A percentile compares a stretch with the other conserved stretches of the same genome.
phyloP scores from a whole-genome alignment of 2,113 vertebrate species.

The Scomber scombrus region DNA sequence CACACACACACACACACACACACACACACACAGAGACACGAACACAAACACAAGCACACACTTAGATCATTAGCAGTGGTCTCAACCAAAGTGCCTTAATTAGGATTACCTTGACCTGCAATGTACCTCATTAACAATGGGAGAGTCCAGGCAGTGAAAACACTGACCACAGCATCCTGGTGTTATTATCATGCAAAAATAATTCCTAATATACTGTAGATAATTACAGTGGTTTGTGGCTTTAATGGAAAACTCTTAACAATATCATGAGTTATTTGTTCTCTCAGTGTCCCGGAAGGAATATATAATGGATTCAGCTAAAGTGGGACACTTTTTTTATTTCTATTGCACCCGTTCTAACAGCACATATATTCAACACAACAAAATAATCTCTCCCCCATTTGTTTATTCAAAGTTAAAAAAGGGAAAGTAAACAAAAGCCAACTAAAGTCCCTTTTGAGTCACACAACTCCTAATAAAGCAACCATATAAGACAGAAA shows the following conservation, averaged over 20 bases:
- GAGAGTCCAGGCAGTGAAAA: slow-evolving; percentile 25
- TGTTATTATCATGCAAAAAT: slow-evolving; percentile 49
- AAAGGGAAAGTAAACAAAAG: not conserved
- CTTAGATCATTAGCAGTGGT: slow-evolving; percentile 63
- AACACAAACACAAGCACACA: not conserved
- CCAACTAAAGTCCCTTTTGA: not conserved
- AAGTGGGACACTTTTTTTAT: not conserved
- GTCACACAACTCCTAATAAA: not conserved
- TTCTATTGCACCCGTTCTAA: not conserved
- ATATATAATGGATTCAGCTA: not conserved
- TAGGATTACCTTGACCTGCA: slow-evolving; percentile 75
- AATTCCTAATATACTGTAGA: slow-evolving; percentile 40
- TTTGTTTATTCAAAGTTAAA: not conserved
- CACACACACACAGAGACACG: not conserved
- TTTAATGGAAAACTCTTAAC: slow-evolving; percentile 35
- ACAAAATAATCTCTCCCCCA: not conserved
- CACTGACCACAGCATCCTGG: slow-evolving; percentile 25
- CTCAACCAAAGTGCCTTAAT: slow-evolving; percentile 72
- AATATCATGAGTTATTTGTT: slow-evolving; percentile 28
- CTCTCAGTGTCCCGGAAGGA: not conserved
- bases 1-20: slow-evolving; percentile 20
- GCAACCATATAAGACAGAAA: no score
- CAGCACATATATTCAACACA: not conserved
- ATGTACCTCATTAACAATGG: slow-evolving; percentile 67
- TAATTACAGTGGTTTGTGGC: slow-evolving; percentile 38